Evolutionary conservation across 2,797 vertebrate genomes (phyloP).

Genomic region (Takifugu ocellatus): DNA sequence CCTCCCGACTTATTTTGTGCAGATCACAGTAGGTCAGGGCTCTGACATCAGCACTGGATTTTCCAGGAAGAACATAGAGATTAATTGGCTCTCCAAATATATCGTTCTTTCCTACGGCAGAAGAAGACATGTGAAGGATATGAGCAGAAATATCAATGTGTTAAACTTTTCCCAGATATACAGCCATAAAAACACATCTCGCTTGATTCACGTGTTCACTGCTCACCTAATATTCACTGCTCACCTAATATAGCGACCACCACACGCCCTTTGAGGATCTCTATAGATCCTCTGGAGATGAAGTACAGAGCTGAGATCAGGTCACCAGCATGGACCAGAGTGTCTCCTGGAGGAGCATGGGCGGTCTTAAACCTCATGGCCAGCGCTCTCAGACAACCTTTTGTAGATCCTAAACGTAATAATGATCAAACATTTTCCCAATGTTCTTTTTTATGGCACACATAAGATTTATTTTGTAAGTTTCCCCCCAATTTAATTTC

Average conservation of each 20-base stretch:
- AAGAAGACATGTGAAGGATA: neutral
- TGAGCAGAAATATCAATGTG: neutral
- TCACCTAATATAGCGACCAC: constrained; percentile 84
- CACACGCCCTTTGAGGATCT: constrained; percentile 85
- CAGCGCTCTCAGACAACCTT: constrained; percentile 86
- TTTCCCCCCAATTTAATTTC: no score
- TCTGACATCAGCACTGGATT: constrained; percentile 84
- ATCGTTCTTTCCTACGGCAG: constrained; percentile 83
- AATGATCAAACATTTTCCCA: neutral
- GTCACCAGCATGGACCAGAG: constrained; percentile 86
- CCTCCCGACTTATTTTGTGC: constrained; percentile 88
- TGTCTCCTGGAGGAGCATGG: constrained; percentile 87
- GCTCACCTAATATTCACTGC: no score
- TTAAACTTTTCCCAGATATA: no score
- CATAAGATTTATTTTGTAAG: no score
- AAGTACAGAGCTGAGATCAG: constrained; percentile 90
- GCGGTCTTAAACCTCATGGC: constrained; percentile 93
- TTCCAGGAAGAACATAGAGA: constrained; percentile 79
- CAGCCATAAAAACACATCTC: no score
- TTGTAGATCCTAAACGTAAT: constrained; percentile 73
- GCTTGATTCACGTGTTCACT: no score
- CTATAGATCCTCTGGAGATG: constrained; percentile 89
- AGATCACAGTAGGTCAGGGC: constrained; percentile 90
- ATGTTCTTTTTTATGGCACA: no score
- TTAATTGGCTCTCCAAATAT: constrained; percentile 89